Conservation (phyloP, 35 echinoderm and acorn worm genomes). For the Holothuria glaberrima region DNA sequence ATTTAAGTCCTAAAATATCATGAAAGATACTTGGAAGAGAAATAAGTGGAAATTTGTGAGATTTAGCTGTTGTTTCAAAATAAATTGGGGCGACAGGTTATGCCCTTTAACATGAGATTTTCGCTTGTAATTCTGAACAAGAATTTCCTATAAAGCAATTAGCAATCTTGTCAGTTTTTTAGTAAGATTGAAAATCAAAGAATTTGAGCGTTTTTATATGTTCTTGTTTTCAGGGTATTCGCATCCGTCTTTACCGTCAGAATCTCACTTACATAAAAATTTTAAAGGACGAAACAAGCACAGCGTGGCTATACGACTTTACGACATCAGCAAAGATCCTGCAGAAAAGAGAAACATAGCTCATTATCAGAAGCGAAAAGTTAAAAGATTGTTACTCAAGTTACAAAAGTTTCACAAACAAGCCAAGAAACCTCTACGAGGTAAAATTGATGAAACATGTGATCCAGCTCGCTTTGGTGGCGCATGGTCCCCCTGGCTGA, state of each 20-base stretch:
- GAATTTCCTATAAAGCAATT: too few relatives aligned
- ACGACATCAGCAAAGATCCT: constrained; percentile 50
- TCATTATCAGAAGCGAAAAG: neutral
- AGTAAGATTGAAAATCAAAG: too few relatives aligned
- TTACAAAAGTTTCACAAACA: neutral
- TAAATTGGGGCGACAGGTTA: too few relatives aligned
- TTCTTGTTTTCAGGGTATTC: neutral
- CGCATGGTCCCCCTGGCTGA: constrained; percentile 27
- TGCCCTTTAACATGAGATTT: too few relatives aligned
- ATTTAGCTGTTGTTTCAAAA: too few relatives aligned
- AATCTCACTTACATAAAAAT: neutral
- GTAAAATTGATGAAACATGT: constrained; percentile 6
- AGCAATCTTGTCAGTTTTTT: too few relatives aligned
- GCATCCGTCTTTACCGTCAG: neutral
- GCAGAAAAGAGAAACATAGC: constrained; percentile 29
- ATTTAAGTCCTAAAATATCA: too few relatives aligned
- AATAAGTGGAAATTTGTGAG: too few relatives aligned
- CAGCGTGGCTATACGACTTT: neutral
- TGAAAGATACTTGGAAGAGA: too few relatives aligned
- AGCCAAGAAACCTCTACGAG: neutral
- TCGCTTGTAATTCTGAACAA: too few relatives aligned
- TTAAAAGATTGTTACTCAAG: constrained; percentile 3
- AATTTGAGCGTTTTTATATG: neutral
- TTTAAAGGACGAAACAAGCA: neutral
- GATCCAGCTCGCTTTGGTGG: constrained; percentile 1